Evolutionary conservation across 1,140 invertebrate genomes (phyloP), one percentile per base, ranked within the genome.

Genomic region (Drosophila novamexicana): DNA sequence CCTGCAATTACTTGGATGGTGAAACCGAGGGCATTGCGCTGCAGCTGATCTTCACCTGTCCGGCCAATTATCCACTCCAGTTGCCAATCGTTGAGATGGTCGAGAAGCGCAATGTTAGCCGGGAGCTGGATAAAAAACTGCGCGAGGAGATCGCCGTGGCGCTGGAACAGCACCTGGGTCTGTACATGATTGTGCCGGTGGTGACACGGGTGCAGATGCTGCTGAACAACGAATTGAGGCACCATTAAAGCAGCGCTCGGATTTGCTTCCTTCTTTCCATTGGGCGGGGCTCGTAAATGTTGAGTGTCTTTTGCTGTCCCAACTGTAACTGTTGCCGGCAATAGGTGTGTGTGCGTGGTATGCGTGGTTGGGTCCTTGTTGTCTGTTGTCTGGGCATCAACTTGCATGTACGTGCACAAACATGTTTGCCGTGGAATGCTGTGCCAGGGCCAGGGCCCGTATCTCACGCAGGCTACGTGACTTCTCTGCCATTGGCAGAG

Each of bases 171-270:
- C 81, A 89, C 16, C 7, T 85, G 29, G 84, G 84, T 0, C 61
- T 89, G 9, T 79, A 89, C n/a, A 89, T 89, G 81, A 89, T 89
- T 18, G 77, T 70, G 18, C 71, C 84, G 0, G 80, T 90, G 16
- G 68, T 81, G n/a, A 81, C 62, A 0, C 50, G 72, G 39, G 52
- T 89, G 14, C 84, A 89, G 39, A 83, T 84, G 57, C 22, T 89
- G 42, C 42, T 89, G 6, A 89, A 89, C 58, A 70, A 45, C 1
- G 58, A 66, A 39, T 42, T 63, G 12, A 40, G 66, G 52, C 50
- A 16, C 14, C 56, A 42, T 69, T 75, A 62, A 69, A 72, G 47
- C 7, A n/a, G 0, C 10, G n/a, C 58, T 54, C 10, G 14, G 10
- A 65, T 22, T 39, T 47, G 5, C 8, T 29, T 50, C n/a, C 16